Conservation (phyloP, 2,888 invertebrate genomes). For the Dynastes tityus region DNA sequence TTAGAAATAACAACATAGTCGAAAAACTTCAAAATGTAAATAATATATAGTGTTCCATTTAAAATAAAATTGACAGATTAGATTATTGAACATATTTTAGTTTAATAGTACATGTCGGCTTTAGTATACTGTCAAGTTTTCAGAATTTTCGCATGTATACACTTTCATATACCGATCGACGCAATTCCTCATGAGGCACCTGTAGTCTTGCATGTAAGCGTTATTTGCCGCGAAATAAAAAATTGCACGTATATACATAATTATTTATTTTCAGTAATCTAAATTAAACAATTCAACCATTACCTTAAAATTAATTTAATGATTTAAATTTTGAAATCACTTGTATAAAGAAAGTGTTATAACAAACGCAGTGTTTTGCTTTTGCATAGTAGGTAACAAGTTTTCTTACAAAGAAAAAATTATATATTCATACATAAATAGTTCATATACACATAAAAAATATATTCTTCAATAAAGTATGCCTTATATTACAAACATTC, state of each 20-base stretch:
- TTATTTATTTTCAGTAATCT: slow-evolving; percentile 35
- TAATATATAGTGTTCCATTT: no score
- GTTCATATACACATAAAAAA: slow-evolving; percentile 42
- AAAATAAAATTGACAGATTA: no score
- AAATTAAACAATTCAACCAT: slow-evolving; percentile 42
- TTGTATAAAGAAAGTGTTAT: neutral
- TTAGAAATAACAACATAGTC: no score
- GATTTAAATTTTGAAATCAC: slow-evolving; percentile 32
- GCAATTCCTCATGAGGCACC: no score
- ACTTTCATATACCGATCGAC: no score
- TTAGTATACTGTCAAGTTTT: no score
- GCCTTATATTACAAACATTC: neutral
- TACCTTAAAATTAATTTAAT: slow-evolving; percentile 41
- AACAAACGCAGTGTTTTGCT: slow-evolving; percentile 20
- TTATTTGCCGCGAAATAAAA: slow-evolving; percentile 5
- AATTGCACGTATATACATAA: slow-evolving; percentile 32
- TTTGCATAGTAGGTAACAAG: slow-evolving; percentile 28
- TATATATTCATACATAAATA: slow-evolving; percentile 38
- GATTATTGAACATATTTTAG: no score
- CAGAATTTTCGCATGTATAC: no score
- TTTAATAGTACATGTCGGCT: no score
- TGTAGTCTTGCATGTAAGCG: no score
- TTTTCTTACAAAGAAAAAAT: slow-evolving; percentile 37
- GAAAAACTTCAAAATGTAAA: no score
- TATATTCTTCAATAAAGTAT: slow-evolving; percentile 17